Evolutionary conservation across 2,113 vertebrate genomes (phyloP).

Genomic region (Bubalus kerabau): DNA sequence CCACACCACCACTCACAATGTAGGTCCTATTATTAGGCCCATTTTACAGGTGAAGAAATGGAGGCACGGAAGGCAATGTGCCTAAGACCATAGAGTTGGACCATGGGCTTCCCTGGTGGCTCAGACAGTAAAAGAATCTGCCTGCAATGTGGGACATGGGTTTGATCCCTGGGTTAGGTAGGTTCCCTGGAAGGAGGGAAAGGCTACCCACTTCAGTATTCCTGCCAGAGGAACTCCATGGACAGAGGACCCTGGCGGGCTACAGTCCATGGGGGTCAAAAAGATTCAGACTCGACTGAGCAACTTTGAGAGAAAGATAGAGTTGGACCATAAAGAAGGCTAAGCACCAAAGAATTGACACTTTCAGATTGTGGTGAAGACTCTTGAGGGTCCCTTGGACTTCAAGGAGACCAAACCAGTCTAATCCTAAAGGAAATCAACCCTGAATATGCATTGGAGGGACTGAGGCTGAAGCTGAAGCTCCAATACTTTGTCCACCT

Average conservation of each 20-base stretch:
- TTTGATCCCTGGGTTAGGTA: neutral
- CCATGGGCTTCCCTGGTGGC: neutral
- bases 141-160: neutral
- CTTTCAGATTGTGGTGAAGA: neutral
- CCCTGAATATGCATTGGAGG: neutral
- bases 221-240: neutral
- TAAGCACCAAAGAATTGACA: neutral
- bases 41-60: neutral
- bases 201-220: neutral
- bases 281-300: neutral
- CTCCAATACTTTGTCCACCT: neutral
- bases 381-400: neutral
- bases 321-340: neutral
- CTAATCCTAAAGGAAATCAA: neutral
- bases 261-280: neutral
- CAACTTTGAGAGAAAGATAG: neutral
- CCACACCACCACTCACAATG: no score
- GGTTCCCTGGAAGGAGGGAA: neutral
- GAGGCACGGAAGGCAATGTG: neutral
- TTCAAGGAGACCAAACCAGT: neutral
- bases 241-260: neutral
- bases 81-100: neutral
- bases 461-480: neutral
- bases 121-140: neutral
- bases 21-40: neutral